Evolutionary conservation across 2,888 invertebrate species (phyloP), one percentile per base, ranked within the genome.

Genomic region (Brachylomia viminalis): DNA sequence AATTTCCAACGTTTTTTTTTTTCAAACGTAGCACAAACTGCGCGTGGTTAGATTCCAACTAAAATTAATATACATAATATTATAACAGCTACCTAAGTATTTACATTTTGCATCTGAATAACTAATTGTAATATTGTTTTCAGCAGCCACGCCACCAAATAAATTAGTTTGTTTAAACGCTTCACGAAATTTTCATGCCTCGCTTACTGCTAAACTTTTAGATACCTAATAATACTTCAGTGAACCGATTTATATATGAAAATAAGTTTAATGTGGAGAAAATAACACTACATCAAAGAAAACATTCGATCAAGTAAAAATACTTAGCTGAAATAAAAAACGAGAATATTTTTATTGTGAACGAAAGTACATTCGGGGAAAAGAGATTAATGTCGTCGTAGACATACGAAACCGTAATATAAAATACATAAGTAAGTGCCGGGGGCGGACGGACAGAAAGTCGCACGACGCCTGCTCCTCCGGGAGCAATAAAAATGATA

Each of bases 401-500:
- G 90, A 91, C 90, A 91, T 90, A 91, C 86, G 91, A 91, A 89
- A 90, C 88, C 90, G 88, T 92, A 91, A 92, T 93, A 93, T 93
- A 94, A 93, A 93, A 93, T 91, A 94, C 92, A 93, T 92, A 92
- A 91, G 91, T 83, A 89, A 92, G 90, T 90, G 89, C 91, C 90
- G 86, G 81, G 84, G 90, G 91, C 90, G 89, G 89, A 90, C 91
- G 90, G 91, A 92, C 91, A 91, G 89, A 90, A 89, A 90, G 91
- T 90, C 91, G 88, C 90, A 90, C 90, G 91, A 91, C 90, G 90
- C 88, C 56, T 77, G 83, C 87, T 89, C 90, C 94, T 89, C 93
- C 64, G 79, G 94, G 94, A 92, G 90, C 90, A 89, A 94, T 94
- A 94, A 93, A 94, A 94, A 93, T 94, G 94, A 95, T 94, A 92